Evolutionary conservation across 2,888 invertebrate species (phyloP), one percentile per base, ranked within the genome.

Genomic region (Netelia virgata): DNA sequence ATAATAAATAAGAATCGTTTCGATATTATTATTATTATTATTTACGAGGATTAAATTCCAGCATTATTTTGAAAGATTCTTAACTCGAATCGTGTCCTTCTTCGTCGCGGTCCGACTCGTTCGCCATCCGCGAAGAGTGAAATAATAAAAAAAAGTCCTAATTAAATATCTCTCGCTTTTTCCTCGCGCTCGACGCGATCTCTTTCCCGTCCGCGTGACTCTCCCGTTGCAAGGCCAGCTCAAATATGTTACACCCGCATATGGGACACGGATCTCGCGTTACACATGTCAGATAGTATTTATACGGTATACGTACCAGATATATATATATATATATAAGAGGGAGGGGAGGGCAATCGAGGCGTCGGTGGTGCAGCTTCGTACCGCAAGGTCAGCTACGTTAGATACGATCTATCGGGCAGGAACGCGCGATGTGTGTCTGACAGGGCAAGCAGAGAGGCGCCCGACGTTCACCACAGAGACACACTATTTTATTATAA

Each of bases 261-360:
- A 84, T 88, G 86, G 90, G 90, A 89, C 90, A 88, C 88, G 89
- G 88, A 87, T 90, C 89, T 90, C 89, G 87, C 84, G 87, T 90
- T 90, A 88, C 90, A 88, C 90, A 86, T 61, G 81, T 80, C 76
- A 79, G 66, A 23, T 36, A 55, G 28, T 47, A 36, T 11, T n/a
- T 55, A 66, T 55, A 75, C 20, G 20, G 18, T 9, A 3, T n/a
- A 16, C 9, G 47, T 66, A 64, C 28, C 18, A 41, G 41, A 47
- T 23, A 69, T n/a, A n/a, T n/a, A n/a, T n/a, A n/a, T n/a, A n/a
- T n/a, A n/a, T n/a, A n/a, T 68, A 23, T n/a, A 43, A 11, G 10
- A 3, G 36, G 3, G n/a, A 5, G n/a, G 11, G 14, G 18, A 64
- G 41, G 41, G 36, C 18, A 18, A 41, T 53, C 36, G 63, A 69